Evolutionary conservation across 2,113 vertebrate species (phyloP).

Genomic region (Callipepla squamata): DNA sequence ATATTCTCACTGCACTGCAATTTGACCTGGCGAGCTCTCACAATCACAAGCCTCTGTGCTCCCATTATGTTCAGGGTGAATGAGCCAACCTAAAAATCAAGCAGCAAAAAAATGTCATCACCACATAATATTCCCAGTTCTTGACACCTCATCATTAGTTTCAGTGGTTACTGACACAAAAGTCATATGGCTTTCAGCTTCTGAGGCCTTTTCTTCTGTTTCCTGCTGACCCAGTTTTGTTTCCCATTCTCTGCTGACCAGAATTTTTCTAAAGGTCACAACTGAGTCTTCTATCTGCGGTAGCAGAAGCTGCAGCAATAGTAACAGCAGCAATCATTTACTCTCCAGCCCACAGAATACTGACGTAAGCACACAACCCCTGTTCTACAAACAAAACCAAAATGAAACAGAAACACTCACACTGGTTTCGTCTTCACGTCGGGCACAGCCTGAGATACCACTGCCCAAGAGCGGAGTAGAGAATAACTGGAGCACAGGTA

Average conservation of each 20-base stretch:
- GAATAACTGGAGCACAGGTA: constrained; percentile 33
- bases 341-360: background rate
- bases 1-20: background rate
- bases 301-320: background rate
- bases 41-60: background rate
- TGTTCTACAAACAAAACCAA: background rate
- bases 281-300: background rate
- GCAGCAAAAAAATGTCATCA: constrained; percentile 32
- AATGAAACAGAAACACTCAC: fast-evolving
- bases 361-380: background rate
- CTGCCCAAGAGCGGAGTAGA: background rate
- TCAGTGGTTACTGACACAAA: constrained; percentile 15
- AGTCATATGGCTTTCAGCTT: background rate
- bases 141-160: constrained; percentile 33
- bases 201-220: background rate
- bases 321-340: background rate
- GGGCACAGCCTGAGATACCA: background rate
- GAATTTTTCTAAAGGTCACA: constrained; percentile 28
- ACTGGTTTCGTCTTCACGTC: background rate
- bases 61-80: background rate
- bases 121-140: constrained; percentile 12
- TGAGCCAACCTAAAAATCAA: constrained; percentile 10
- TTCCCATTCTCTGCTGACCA: constrained; percentile 16
- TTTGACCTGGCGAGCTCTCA: background rate
- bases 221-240: background rate